Evolutionary conservation across 2,888 invertebrate species (phyloP), one percentile per base, ranked within the genome.

Genomic region (Athrips mouffetella): DNA sequence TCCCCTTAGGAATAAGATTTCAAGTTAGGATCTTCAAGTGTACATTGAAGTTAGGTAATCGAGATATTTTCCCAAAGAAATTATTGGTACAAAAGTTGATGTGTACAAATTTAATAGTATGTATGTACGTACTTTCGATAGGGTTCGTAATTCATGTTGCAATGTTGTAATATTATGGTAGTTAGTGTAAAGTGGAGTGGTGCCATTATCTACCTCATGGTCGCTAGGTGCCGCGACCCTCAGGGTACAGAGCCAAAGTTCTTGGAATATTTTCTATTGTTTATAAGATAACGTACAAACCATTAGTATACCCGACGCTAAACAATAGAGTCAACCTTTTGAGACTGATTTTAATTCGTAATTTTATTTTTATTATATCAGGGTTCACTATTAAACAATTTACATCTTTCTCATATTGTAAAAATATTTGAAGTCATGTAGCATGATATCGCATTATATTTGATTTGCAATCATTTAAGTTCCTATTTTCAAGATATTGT

Each of bases 131-230:
- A 65, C 70, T 70, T 60, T 76, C 60, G 67, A 74, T 83, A 84
- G 77, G 63, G 68, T 65, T 78, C 72, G 77, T 82, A 79, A 85
- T 76, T 62, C 57, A 82, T 82, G 88, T 87, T 84, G 75, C 75
- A 78, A 84, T 83, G 85, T 87, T 87, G 76, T 82, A 77, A 67
- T 71, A 70, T 70, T 77, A 75, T 57, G 65, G 76, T 85, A 82
- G 80, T 76, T 83, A 83, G 77, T 63, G 73, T 84, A 76, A 80
- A 67, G 61, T 71, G 69, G 76, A 76, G 67, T 65, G 68, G 71
- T 77, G 80, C 86, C 87, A 80, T 80, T 75, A 76, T 82, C 88
- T 88, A 88, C 88, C 88, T 88, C 88, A 84, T 62, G 67, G 67
- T 66, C 58, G 72, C 35, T 16, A 3, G 33, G 13, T 16, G 66